Evolutionary conservation across 2,113 vertebrate species (phyloP), one percentile per base, ranked within the genome.

Genomic region (Marmota flaviventris): DNA sequence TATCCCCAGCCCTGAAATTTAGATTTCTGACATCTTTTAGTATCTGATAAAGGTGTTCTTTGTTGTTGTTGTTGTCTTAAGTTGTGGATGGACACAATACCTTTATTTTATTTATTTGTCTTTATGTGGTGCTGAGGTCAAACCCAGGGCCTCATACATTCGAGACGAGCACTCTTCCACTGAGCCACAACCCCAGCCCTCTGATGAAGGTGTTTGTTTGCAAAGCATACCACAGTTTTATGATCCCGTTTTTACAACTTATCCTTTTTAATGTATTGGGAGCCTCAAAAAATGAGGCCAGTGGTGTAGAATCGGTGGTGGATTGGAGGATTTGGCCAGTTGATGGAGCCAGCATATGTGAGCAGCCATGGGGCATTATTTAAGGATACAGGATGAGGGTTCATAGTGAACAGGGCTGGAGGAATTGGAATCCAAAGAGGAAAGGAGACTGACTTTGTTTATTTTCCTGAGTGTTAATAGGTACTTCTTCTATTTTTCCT

Each of bases 1-100:
- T 45, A 45, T 45, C 45, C 45, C 45, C 45, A 45, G 45, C 45
- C 45, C 29, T 95, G 82, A 96, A 78, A 95, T 95, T 61, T 37
- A 58, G n/a, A 51, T 65, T 84, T 91, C 53, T 61, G 72, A 48
- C 85, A 91, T 86, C 70, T 63, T 72, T 76, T 83, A 53, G 53
- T 81, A 70, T 83, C 67, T n/a, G 77, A 58, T 45, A 78, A 82
- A 85, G 27, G 13, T 20, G 3, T 79, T 51, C 12, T 51, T 51
- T 51, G 10, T 51, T 51, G 10, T 51, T 51, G 8, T 48, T 48
- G 9, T 51, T 51, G 8, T 48, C 8, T 48, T 48, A 11, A 48
- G 48, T 51, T 51, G 48, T 51, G 48, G 48, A 51, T 51, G 48
- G 48, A 51, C 48, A 51, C 48, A 51, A 11, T 51, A 51, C 48